A percentile compares a stretch with the other conserved stretches of the same genome.
Evolutionary conservation across 2,888 invertebrate genomes (phyloP).

Genomic region (Tenthredo notha): DNA sequence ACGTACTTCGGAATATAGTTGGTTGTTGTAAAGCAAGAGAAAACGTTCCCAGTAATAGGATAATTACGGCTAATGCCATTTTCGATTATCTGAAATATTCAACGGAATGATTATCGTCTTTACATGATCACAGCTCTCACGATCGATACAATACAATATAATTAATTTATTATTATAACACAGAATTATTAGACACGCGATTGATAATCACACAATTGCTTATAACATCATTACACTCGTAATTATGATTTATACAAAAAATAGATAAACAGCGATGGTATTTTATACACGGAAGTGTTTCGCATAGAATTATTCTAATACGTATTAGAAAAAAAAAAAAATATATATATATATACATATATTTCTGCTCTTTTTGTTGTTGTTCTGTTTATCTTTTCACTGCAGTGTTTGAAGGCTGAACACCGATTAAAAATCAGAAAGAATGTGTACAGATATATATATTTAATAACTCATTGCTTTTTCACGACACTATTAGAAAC

Average conservation of each 20-base stretch:
- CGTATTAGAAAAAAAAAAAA: background rate
- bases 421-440: background rate
- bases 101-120: background rate
- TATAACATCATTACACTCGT: background rate
- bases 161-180: background rate
- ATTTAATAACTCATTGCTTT: background rate
- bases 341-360: too few relatives aligned
- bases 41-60: conserved; percentile 58
- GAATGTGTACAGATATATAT: background rate
- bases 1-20: conserved; percentile 64
- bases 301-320: background rate
- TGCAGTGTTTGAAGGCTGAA: background rate
- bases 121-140: background rate
- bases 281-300: background rate
- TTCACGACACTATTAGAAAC: background rate
- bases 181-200: background rate
- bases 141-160: background rate
- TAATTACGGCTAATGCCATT: conserved; percentile 51
- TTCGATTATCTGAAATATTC: background rate
- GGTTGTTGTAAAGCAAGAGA: conserved; percentile 64
- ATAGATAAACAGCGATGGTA: background rate
- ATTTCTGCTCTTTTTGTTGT: background rate
- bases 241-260: background rate
- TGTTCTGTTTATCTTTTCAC: background rate
- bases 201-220: background rate